Base-by-base conservation (phyloP, 1,140 invertebrate species). In the Bradynema listronoti region DNA sequence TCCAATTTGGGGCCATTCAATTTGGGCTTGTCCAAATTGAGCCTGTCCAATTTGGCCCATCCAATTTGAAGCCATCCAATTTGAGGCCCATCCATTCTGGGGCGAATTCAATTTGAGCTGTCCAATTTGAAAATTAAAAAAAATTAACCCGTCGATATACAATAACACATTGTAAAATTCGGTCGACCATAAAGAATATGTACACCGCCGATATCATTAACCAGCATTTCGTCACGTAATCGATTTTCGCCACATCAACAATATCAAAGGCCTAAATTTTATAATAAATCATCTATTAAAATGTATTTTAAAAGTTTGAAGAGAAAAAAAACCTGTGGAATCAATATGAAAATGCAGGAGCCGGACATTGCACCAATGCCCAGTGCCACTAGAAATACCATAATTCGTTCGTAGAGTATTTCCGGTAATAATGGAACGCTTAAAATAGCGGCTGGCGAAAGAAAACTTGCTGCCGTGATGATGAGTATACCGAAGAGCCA, bases 361-460 rank as follows among this genome's bases (percentile, higher is more conserved):
- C 71, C 72, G 36, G 51, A 56, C 47, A 73, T 63, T 9, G 71
- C 68, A 1, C 71, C 71, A 39, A 73, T 72, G 14, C 71, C 71
- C 14, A 73, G 25, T 29, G 71, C 71, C 14, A 73, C 60, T 2
- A 73, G 57, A 51, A 75, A 73, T 19, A 60, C 69, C 71, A 73
- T 73, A 29, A 62, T 57, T 41, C 66, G n/a, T 41, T 73, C 69
- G 63, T 73, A 73, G 1, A 73, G 42, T 0, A 51, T 51, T 61
- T 72, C 68, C 32, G 41, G 58, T 19, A 73, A 36, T 14, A 69
- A 63, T 4, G 71, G 71, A 0, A 75, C 43, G 6, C 73, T 41
- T 11, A 72, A 41, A 9, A 73, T 71, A 16, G 67, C 71, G 6
- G 72, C 41, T 9, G 71, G 72, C 34, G 72, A 60, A 4, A 58